A percentile compares a stretch with the other conserved stretches of the same genome.
Evolutionary conservation across 2,797 vertebrate species (phyloP).

Genomic region (Chaunax sp.): DNA sequence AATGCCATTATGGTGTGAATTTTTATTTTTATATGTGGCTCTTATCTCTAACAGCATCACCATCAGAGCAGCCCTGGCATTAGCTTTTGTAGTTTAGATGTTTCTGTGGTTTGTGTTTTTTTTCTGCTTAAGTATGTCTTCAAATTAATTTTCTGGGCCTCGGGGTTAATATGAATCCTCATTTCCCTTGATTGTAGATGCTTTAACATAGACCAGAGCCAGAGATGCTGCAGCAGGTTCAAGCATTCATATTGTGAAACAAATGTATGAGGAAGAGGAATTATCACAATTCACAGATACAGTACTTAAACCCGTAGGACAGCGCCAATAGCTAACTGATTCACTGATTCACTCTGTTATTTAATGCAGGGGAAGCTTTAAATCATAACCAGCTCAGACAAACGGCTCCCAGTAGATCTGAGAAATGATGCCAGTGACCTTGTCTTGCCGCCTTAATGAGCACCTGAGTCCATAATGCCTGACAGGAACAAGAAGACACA

Average conservation of each 20-base stretch:
- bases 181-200: slow-evolving; percentile 48
- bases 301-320: slow-evolving; percentile 46
- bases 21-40: slow-evolving; percentile 39
- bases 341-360: slow-evolving; percentile 68
- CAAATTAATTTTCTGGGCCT: slow-evolving; percentile 39
- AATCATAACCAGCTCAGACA: slow-evolving; percentile 66
- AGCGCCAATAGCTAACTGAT: slow-evolving; percentile 48
- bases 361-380: slow-evolving; percentile 62
- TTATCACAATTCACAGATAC: slow-evolving; percentile 53
- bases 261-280: slow-evolving; percentile 44
- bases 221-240: slow-evolving; percentile 18
- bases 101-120: slow-evolving; percentile 21
- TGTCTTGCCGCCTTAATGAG: slow-evolving; percentile 50
- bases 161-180: slow-evolving; percentile 52
- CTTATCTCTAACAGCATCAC: slow-evolving; percentile 29
- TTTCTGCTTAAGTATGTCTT: slow-evolving; percentile 4
- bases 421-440: slow-evolving; percentile 66
- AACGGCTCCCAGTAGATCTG: slow-evolving; percentile 40
- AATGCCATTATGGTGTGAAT: slow-evolving; percentile 51
- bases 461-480: slow-evolving; percentile 50
- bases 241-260: slow-evolving; percentile 14
- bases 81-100: slow-evolving; percentile 15
- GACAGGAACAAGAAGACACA: slow-evolving; percentile 49
- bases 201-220: slow-evolving; percentile 38
- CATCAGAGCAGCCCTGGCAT: slow-evolving; percentile 1